phyloP scores from a whole-genome alignment of 2,113 vertebrate genomes.

The Micromys minutus region DNA sequence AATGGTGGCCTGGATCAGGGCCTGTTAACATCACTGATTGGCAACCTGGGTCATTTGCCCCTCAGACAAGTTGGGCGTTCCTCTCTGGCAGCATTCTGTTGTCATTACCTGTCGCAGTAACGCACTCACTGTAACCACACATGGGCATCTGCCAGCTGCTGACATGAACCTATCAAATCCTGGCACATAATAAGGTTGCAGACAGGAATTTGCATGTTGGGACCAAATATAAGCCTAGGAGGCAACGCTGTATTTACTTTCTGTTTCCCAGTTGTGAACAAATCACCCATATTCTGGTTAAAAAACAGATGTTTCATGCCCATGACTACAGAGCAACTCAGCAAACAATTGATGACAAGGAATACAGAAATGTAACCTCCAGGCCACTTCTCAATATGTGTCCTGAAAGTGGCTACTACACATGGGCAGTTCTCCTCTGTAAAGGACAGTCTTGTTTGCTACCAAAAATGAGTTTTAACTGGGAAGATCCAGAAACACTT shows the following conservation, averaged over 20 bases:
- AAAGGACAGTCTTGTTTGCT: conserved; percentile 28
- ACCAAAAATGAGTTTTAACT: conserved; percentile 34
- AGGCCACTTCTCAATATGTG: conserved; percentile 53
- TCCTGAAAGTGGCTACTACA: conserved; percentile 15
- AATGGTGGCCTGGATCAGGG: background rate
- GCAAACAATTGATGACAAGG: conserved; percentile 41
- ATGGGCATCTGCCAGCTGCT: conserved; percentile 49
- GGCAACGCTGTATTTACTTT: conserved; percentile 62
- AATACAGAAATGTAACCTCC: conserved; percentile 41
- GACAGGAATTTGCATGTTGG: conserved; percentile 64
- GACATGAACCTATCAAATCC: conserved; percentile 58
- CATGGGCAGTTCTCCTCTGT: conserved; percentile 19
- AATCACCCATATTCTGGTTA: conserved; percentile 58
- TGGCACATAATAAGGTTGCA: conserved; percentile 46
- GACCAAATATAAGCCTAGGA: conserved; percentile 53
- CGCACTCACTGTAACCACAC: conserved; percentile 42
- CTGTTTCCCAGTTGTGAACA: conserved; percentile 13
- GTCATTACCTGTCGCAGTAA: conserved; percentile 37
- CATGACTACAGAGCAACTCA: conserved; percentile 22
- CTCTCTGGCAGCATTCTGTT: conserved; percentile 42
- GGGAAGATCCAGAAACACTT: background rate
- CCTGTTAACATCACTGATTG: background rate
- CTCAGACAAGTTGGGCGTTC: conserved; percentile 13
- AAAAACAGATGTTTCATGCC: conserved; percentile 60
- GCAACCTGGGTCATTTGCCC: background rate